Conservation (phyloP, 1,140 invertebrate genomes). For the Dreissena polymorpha region DNA sequence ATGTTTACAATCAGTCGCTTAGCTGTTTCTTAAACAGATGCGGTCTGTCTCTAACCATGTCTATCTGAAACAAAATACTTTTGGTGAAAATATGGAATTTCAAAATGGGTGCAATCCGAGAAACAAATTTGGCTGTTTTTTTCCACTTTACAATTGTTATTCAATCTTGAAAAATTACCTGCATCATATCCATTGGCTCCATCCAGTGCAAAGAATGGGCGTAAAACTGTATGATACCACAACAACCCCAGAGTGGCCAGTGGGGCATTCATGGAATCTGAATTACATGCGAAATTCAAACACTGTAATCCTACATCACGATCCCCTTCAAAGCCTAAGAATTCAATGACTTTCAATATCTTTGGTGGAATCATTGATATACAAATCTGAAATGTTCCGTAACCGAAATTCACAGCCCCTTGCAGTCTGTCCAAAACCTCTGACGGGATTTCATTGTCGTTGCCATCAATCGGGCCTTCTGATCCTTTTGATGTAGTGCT, state of each 20-base stretch:
- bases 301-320: constrained; percentile 83
- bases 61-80: too few relatives aligned
- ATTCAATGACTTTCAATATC: constrained; percentile 84
- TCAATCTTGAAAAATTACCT: too few relatives aligned
- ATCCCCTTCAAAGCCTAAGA: constrained; percentile 88
- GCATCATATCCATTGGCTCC: constrained; percentile 83
- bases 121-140: too few relatives aligned
- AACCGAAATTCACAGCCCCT: constrained; percentile 87
- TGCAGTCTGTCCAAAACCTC: constrained; percentile 83
- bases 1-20: too few relatives aligned
- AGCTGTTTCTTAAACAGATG: too few relatives aligned
- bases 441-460: constrained; percentile 71
- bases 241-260: constrained; percentile 86
- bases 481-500: constrained; percentile 10
- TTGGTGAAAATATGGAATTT: too few relatives aligned
- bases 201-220: constrained; percentile 87
- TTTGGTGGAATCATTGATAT: constrained; percentile 86
- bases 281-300: constrained; percentile 84
- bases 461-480: constrained; percentile 63
- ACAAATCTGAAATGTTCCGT: constrained; percentile 87
- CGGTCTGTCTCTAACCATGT: too few relatives aligned
- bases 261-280: constrained; percentile 87
- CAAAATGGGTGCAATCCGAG: too few relatives aligned
- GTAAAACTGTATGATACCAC: constrained; percentile 88
- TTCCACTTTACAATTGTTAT: too few relatives aligned